Percentiles rank a stretch among this genome's conserved stretches.
Evolutionary conservation across 2,888 invertebrate genomes (phyloP).

Genomic region (Lasius fuliginosus): DNA sequence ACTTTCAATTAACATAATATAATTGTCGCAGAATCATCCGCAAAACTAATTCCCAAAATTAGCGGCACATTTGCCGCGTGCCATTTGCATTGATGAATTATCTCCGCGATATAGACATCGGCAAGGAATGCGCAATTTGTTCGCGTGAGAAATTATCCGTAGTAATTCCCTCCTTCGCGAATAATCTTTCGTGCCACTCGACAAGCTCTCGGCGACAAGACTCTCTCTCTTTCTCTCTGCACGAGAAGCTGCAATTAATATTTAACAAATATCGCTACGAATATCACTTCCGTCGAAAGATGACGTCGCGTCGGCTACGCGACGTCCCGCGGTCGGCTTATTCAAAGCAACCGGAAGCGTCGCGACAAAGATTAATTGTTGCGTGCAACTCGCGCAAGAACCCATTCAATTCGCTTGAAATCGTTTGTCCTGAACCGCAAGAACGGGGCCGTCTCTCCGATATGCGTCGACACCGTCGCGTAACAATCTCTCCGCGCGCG

Average conservation of each 20-base stretch:
- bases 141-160: slow-evolving; percentile 33
- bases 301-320: slow-evolving; percentile 35
- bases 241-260: slow-evolving; percentile 53
- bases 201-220: not conserved
- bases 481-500: slow-evolving; percentile 22
- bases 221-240: not conserved
- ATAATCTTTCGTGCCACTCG: slow-evolving; percentile 7
- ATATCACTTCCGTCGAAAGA: slow-evolving; percentile 39
- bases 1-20: not conserved
- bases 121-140: slow-evolving; percentile 45
- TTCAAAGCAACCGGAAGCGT: slow-evolving; percentile 48
- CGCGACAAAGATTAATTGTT: slow-evolving; percentile 46
- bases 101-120: not conserved
- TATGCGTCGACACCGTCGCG: slow-evolving; percentile 22
- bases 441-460: not conserved
- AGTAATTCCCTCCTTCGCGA: not conserved
- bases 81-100: slow-evolving; percentile 17
- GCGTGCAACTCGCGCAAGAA: slow-evolving; percentile 36
- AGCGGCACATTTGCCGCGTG: slow-evolving; percentile 9
- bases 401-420: slow-evolving; percentile 32
- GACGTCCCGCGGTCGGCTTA: slow-evolving; percentile 33
- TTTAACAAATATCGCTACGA: slow-evolving; percentile 47
- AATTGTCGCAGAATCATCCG: not conserved
- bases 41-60: slow-evolving; percentile 20
- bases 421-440: slow-evolving; percentile 15